These are phyloP conservation scores for Oreochromis spilurus DNA, from an alignment of 2,113 vertebrate genomes.

Conservation along the genomic window DNA sequence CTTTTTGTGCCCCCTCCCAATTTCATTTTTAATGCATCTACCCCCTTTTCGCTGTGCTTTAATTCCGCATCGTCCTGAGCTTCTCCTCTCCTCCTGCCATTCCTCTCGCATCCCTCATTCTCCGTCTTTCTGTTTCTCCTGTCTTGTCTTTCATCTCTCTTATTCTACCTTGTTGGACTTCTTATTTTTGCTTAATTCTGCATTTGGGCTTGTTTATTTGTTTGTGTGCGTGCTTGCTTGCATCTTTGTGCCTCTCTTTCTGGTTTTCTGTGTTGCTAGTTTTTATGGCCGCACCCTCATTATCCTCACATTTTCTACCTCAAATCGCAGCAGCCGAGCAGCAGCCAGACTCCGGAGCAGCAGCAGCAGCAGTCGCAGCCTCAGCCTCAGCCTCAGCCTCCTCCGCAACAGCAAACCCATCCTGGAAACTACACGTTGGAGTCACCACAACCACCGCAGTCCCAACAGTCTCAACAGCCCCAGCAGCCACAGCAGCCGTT, in stretches of 20 bases:
- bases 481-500: slow-evolving; percentile 43
- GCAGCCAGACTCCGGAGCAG: slow-evolving; percentile 89
- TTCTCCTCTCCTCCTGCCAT: not conserved
- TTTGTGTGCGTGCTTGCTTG: slow-evolving; percentile 20
- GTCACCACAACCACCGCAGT: slow-evolving; percentile 40
- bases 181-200: slow-evolving; percentile 35
- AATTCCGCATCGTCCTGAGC: slow-evolving; percentile 7
- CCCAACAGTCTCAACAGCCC: not conserved
- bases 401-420: slow-evolving; percentile 39
- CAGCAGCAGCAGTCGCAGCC: slow-evolving; percentile 26
- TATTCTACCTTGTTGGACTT: slow-evolving; percentile 9
- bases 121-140: not conserved
- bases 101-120: not conserved
- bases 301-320: slow-evolving; percentile 86
- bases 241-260: slow-evolving; percentile 38
- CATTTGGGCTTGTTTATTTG: slow-evolving; percentile 40
- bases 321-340: slow-evolving; percentile 81
- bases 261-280: slow-evolving; percentile 72
- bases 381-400: slow-evolving; percentile 33
- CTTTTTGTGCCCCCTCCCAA: slow-evolving; percentile 35
- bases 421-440: slow-evolving; percentile 29
- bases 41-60: not conserved
- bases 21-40: slow-evolving; percentile 1
- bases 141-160: not conserved
- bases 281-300: slow-evolving; percentile 74